These are phyloP conservation scores for Capitulum mitella DNA, from an alignment of 2,888 invertebrate genomes.

Conservation along the genomic window DNA sequence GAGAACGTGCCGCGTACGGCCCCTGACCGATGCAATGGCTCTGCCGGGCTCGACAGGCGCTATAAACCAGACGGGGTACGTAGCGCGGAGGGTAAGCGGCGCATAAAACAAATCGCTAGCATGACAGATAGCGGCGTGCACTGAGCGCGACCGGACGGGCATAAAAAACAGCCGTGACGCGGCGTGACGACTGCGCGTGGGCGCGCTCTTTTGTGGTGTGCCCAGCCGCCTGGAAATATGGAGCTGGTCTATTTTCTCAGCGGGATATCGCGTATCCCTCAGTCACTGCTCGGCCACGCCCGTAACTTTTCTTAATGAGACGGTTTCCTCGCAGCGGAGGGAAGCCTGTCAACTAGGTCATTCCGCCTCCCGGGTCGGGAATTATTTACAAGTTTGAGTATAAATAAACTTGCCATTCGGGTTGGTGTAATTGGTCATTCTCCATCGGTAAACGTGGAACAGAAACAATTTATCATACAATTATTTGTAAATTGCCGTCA, in stretches of 20 bases:
- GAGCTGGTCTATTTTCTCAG: background rate
- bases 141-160: background rate
- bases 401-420: background rate
- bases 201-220: background rate
- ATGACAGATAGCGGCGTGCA: background rate
- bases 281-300: background rate
- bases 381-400: background rate
- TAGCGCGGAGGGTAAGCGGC: background rate
- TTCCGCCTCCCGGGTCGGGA: background rate
- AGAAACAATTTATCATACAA: conserved; percentile 9
- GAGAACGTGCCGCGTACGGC: no score
- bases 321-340: background rate
- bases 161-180: background rate
- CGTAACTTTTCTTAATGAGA: background rate
- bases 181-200: background rate
- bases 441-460: background rate
- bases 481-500: conserved; percentile 9
- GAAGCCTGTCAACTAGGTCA: conserved; percentile 13
- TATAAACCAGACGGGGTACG: background rate
- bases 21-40: no score
- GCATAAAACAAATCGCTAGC: background rate
- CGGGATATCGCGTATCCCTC: background rate
- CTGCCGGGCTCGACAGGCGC: background rate
- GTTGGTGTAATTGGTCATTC: background rate
- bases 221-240: background rate